Base-by-base conservation (phyloP, 2,113 vertebrate species). In the Pollachius pollachius region DNA sequence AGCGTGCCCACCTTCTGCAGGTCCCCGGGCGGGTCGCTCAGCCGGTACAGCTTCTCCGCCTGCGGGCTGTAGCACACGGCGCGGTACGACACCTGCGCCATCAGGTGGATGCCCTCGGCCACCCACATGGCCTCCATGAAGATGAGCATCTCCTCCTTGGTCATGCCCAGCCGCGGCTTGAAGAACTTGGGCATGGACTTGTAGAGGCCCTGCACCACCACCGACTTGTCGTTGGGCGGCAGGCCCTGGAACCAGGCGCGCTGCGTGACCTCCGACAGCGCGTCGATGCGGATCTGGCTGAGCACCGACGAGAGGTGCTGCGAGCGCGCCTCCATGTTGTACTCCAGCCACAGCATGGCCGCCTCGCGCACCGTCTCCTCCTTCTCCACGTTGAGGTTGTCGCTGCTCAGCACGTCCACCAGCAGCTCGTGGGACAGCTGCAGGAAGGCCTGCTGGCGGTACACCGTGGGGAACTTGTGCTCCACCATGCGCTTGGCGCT, bases 101-200 rank as follows among this genome's bases (percentile, higher is more conserved):
- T 72, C 0, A 88, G 77, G 3, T 82, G 85, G 4, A 72, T 61
- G 16, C 61, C 61, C 21, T 90, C 80, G 68, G 90, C 91, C 0
- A 98, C 97, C 19, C 94, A 92, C 87, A 94, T 87, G 61, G 95
- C 95, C 93, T 99, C 97, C 77, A 96, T 94, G 83, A 99, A 98
- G 79, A 99, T 98, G 70, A 99, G 94, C 97, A 98, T 99, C 84
- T 99, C 98, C 84, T 99, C 98, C 90, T 99, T 99, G 34, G 98
- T 99, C 98, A 98, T 99, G 67, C 98, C 98, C 19, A 99, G 90
- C 18, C 98, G 91, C 1, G 98, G 98, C 76, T 99, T 99, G 90
- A 99, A 99, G 82, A 98, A 99, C 88, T 97, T 99, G 76, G 97
- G 98, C 98, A 99, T 99, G 0, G 98, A 99, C 87, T 99, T 99